Base-by-base conservation (phyloP, 2,797 vertebrate genomes). In the Salmo trutta region DNA sequence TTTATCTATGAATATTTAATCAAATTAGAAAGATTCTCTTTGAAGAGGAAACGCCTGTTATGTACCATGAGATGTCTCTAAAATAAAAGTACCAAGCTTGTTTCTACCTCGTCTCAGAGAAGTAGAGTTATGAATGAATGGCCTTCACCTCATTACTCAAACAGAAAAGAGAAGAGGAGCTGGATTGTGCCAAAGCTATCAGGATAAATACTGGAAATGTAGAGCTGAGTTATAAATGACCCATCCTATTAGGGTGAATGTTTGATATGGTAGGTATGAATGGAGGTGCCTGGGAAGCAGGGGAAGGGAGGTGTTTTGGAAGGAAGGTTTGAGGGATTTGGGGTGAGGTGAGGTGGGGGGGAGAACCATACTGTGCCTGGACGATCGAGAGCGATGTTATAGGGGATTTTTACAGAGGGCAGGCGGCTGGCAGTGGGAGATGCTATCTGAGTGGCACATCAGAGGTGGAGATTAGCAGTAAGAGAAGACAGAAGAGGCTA, bases 1-100 rank as follows among this genome's bases (percentile, higher is more conserved):
- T 84, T 83, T 79, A 70, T 47, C 41, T 77, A 79, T 85, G 64
- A 82, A 83, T 78, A 82, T 83, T 79, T 79, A 82, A 79, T 84
- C 74, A 71, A 21, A 81, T 87, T 80, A 78, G 74, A 52, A 27
- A 78, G 79, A 59, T 79, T 78, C 76, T 73, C 75, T 84, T 84
- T 74, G 73, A 80, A 67, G 70, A 74, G 24, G 12, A 59, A 21
- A 72, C 52, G 73, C 77, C 47, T 41, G 53, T 29, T 72, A 12
- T 1, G 21, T 52, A 47, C 15, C 47, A n/a, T 62, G 51, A 33
- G 33, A 33, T 33, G 33, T 33, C 33, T 33, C 33, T 33, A 33
- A 33, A 33, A 33, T 33, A 33, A 33, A 33, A 33, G 21, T 27
- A 47, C 15, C 47, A n/a, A 41, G 51, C 54, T 74, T n/a, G 15